A percentile compares a stretch with the other conserved stretches of the same genome.
phyloP scores from a whole-genome alignment of 2,113 vertebrate species.

The Eublepharis macularius region DNA sequence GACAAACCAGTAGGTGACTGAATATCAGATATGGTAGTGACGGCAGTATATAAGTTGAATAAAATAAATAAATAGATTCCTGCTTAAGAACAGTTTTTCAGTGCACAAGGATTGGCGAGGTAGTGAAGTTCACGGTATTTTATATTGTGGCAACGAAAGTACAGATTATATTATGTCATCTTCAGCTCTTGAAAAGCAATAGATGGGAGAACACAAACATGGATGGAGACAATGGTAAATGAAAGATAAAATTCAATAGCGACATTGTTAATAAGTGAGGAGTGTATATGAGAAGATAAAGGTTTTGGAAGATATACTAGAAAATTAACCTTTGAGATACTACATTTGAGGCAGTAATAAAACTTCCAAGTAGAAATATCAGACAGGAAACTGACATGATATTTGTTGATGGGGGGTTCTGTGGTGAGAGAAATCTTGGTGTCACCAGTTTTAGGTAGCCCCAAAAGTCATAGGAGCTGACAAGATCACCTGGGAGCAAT shows the following conservation, averaged over 20 bases:
- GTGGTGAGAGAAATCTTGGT: background rate
- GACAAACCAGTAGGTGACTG: no score
- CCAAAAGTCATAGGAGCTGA: background rate
- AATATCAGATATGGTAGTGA: no score
- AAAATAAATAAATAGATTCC: no score
- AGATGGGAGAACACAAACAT: background rate
- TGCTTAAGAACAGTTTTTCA: no score
- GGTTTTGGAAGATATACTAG: background rate
- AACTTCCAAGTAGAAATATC: background rate
- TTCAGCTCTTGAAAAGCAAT: no score
- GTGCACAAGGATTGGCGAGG: no score
- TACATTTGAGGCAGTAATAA: no score
- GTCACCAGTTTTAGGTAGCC: background rate
- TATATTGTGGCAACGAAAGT: background rate
- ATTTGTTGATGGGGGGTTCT: background rate
- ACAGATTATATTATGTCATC: background rate
- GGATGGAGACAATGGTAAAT: background rate
- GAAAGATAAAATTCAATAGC: background rate
- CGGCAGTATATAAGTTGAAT: no score
- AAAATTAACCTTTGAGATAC: background rate
- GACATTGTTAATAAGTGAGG: background rate
- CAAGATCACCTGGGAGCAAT: background rate
- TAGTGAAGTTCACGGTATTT: background rate
- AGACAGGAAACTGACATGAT: background rate
- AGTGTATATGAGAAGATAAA: background rate